Percentiles rank a stretch among this genome's conserved stretches.
Conservation (phyloP, 2,113 vertebrate species). For the Phoenicopterus ruber region DNA sequence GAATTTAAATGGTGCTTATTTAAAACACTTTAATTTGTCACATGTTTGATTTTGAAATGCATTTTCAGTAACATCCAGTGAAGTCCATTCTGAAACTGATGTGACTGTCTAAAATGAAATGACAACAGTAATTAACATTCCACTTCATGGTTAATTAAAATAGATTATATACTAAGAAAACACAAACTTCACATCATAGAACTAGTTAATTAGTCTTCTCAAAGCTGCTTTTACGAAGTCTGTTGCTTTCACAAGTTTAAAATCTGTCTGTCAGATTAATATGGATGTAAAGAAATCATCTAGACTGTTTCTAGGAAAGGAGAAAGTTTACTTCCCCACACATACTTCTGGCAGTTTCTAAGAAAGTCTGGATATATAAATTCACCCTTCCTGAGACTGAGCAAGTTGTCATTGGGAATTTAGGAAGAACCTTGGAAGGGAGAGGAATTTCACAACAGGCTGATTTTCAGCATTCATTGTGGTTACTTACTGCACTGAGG, state of each 20-base stretch:
- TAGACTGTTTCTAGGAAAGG: neutral
- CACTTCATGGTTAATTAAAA: slow-evolving; percentile 56
- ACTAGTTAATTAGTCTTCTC: slow-evolving; percentile 19
- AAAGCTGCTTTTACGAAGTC: neutral
- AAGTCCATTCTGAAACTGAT: slow-evolving; percentile 56
- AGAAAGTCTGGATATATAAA: neutral
- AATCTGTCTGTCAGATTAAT: neutral
- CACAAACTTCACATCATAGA: neutral
- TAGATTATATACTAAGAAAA: slow-evolving; percentile 33
- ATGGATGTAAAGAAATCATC: neutral
- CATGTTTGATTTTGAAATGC: slow-evolving; percentile 51
- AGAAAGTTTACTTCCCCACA: neutral
- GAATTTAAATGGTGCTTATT: slow-evolving; percentile 9
- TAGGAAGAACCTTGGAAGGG: neutral
- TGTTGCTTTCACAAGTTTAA: neutral
- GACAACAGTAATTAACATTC: slow-evolving; percentile 54
- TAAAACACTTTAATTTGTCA: slow-evolving; percentile 42
- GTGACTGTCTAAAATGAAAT: slow-evolving; percentile 35
- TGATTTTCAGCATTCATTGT: neutral
- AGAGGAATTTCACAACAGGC: neutral
- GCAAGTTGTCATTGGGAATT: neutral
- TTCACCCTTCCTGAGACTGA: neutral
- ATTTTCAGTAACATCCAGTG: slow-evolving; percentile 34
- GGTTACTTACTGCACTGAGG: neutral
- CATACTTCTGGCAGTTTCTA: neutral